Percentiles rank a stretch among this genome's conserved stretches.
Conservation (phyloP, 2,113 vertebrate genomes). For the Origma solitaria region DNA sequence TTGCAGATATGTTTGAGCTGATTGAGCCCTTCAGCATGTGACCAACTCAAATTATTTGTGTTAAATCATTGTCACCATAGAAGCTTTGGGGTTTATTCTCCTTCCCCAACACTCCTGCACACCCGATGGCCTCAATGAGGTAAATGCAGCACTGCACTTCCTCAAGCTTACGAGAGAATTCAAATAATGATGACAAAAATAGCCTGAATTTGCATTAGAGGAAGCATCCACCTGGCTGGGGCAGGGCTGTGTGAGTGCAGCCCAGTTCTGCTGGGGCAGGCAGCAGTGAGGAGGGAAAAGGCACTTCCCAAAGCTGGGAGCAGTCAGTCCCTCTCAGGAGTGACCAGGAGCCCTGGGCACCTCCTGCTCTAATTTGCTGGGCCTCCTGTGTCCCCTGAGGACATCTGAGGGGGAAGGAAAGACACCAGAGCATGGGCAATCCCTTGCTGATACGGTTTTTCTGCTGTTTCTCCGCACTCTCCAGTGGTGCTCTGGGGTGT, state of each 20-base stretch:
- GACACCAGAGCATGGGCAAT: background rate
- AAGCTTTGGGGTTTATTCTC: background rate
- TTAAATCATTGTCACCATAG: accelerated
- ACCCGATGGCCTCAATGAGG: background rate
- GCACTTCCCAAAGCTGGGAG: background rate
- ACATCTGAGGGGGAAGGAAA: background rate
- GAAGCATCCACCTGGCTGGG: background rate
- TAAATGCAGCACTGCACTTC: background rate
- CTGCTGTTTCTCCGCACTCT: background rate
- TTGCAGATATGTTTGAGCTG: background rate
- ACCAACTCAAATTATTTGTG: background rate
- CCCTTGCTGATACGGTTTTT: accelerated
- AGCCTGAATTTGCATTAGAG: conserved; percentile 3
- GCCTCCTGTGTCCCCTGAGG: background rate
- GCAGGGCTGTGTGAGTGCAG: background rate
- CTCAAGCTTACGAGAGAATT: background rate
- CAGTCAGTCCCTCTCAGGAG: accelerated
- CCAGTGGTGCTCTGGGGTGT: background rate
- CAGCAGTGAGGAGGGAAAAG: background rate
- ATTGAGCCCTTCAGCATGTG: background rate
- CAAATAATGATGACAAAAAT: conserved; percentile 14
- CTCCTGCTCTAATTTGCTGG: background rate
- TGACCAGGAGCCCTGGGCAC: background rate
- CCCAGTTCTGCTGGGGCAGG: background rate
- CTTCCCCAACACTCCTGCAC: background rate